Evolutionary conservation across 2,113 vertebrate species (phyloP), one percentile per base, ranked within the genome.

Genomic region (Pteronura brasiliensis): DNA sequence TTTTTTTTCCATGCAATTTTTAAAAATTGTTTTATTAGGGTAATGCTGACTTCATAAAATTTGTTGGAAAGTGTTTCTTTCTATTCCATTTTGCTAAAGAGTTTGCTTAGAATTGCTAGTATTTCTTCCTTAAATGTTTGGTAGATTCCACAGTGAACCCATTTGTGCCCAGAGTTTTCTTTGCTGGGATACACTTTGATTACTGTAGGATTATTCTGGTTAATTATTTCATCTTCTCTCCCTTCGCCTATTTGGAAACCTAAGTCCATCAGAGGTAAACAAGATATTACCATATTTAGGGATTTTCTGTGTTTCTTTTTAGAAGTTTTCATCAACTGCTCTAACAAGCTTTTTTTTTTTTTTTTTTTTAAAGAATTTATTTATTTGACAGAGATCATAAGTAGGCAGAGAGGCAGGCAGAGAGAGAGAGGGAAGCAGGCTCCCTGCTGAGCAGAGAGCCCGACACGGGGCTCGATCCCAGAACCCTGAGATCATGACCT

Each of bases 221-320:
- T 82, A 77, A 47, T 77, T 79, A 52, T 20, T 52, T 79, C 76
- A 34, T 79, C 31, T 52, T 52, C 15, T 47, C 27, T 47, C 72
- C 27, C 42, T 15, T 14, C 27, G 17, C 97, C 96, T 94, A 96
- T 72, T 94, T 95, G 47, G 85, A 96, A 93, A 98, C 96, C 96
- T 95, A 97, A 98, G 93, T 88, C 71, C 91, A 65, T 27, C 97
- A 93, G 80, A 97, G 98, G 81, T 97, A 97, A 98, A 94, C 93
- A 91, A 98, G 27, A 47, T 27, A 76, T 31, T 98, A 55, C 91
- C 98, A 98, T 98, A 98, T 86, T 98, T 98, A 98, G 95, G 96
- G 95, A 91, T 98, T 96, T 97, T 98, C 82, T 97, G 95, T 98
- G 96, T 98, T 98, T 98, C 98, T 97, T 94, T 98, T 97, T 94